phyloP scores from a whole-genome alignment of 1,140 invertebrate species.

The Apis cerana region DNA sequence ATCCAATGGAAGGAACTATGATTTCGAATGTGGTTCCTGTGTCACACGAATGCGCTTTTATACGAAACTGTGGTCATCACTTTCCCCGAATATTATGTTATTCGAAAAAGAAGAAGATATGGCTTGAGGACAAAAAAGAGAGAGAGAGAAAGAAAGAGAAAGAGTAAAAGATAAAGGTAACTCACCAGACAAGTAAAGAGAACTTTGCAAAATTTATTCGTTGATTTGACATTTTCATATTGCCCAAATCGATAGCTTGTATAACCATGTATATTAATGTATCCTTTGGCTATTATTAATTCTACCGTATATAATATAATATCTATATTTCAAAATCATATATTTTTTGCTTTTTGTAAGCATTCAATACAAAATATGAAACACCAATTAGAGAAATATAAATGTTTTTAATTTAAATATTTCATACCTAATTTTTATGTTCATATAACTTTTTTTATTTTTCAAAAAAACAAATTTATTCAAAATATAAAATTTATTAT shows the following conservation, averaged over 20 bases:
- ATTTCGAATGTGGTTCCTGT: conserved; percentile 70
- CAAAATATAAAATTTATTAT: too few species aligned
- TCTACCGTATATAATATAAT: too few species aligned
- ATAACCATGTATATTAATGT: conserved; percentile 53
- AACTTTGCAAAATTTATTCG: conserved; percentile 72
- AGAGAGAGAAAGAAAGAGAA: not conserved
- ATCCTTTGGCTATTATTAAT: not conserved
- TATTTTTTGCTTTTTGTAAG: not conserved
- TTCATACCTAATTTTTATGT: too few species aligned
- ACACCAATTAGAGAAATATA: too few species aligned
- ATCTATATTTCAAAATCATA: too few species aligned
- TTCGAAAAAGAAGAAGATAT: conserved; percentile 53
- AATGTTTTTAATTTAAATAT: too few species aligned
- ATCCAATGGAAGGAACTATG: conserved; percentile 61
- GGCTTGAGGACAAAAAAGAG: conserved; percentile 19
- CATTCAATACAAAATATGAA: too few species aligned
- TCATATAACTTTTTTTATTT: too few species aligned
- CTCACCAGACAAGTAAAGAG: conserved; percentile 48
- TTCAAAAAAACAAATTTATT: too few species aligned
- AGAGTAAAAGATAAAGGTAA: conserved; percentile 43
- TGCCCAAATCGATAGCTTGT: conserved; percentile 70
- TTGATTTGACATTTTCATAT: conserved; percentile 73
- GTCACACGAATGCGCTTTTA: conserved; percentile 68
- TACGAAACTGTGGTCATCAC: conserved; percentile 67
- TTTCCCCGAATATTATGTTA: conserved; percentile 67